Evolutionary conservation across 2,888 invertebrate genomes (phyloP), one percentile per base, ranked within the genome.

Genomic region (Gastrophysa polygoni): DNA sequence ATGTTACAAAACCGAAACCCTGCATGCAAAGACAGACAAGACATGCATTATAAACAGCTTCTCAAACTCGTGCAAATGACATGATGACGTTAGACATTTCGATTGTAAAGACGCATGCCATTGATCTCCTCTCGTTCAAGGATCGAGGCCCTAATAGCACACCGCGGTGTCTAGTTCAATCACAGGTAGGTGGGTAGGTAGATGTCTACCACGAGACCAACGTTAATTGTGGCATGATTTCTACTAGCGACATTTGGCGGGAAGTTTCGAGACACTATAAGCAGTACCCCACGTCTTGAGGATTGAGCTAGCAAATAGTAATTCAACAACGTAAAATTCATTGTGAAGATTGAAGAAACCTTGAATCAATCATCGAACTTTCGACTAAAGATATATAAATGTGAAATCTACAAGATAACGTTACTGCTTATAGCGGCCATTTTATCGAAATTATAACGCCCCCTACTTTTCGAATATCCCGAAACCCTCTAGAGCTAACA

Each of bases 1-100:
- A 99, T 91, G 98, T 99, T 92, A 99, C 98, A 95, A 99, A 99
- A 93, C 98, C 98, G 93, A 99, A 99, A 91, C 99, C 99, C 98
- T 99, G 95, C 92, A 93, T 93, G 94, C 93, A 93, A 84, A 82
- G 92, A 93, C 92, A 92, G 91, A 92, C 91, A 92, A 91, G 91
- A 91, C 92, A 92, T 92, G 92, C 92, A 92, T 91, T 91, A 91
- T 90, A 85, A 83, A 89, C 88, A 88, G 88, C 88, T 87, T 87
- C 87, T 88, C 88, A 88, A 88, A 88, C 80, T 88, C 88, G 88
- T 89, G 89, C 88, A 88, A 32, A 88, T 87, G 88, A 81, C 81
- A 81, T 80, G 80, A 80, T 81, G 88, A 88, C 81, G 82, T 82
- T 82, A 82, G 81, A 81, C 81, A 80, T 59, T 14, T 38, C 38